These are phyloP conservation scores for Sphenopsis melanotis DNA, from an alignment of 2,797 vertebrate genomes.

Conservation along the genomic window DNA sequence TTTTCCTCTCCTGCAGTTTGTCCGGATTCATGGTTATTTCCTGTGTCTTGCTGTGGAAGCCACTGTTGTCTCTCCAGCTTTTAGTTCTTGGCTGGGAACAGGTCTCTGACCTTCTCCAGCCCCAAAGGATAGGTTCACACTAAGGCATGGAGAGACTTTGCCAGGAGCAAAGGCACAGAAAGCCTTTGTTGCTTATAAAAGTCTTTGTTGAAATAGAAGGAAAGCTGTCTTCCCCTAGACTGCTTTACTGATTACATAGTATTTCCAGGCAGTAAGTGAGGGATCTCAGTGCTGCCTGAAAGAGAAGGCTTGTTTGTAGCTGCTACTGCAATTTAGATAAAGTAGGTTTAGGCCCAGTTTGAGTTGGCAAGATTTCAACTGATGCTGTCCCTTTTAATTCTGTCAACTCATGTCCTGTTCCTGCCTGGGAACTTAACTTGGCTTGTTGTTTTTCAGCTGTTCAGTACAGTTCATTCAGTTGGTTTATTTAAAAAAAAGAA, in stretches of 20 bases:
- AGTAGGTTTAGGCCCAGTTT: constrained; percentile 19
- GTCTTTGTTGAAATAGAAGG: constrained; percentile 29
- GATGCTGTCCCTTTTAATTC: constrained; percentile 46
- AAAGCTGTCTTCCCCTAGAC: neutral
- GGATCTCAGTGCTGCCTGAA: constrained; percentile 7
- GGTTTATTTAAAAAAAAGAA: neutral
- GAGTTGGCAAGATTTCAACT: constrained; percentile 31
- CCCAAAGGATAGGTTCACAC: neutral
- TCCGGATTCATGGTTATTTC: neutral
- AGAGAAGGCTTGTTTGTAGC: constrained; percentile 41
- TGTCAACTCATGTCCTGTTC: constrained; percentile 13
- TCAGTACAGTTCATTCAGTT: neutral
- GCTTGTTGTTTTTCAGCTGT: constrained; percentile 21
- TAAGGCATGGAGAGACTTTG: neutral
- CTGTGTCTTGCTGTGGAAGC: neutral
- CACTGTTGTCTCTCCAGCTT: neutral
- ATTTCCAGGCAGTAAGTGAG: neutral
- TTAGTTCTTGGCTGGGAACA: neutral
- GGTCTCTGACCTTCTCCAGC: neutral
- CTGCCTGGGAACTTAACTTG: constrained; percentile 38
- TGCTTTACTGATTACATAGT: constrained; percentile 2
- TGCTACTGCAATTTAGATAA: constrained; percentile 31
- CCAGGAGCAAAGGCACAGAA: constrained; percentile 43
- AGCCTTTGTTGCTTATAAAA: constrained; percentile 41
- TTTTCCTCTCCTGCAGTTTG: neutral